phyloP scores from a whole-genome alignment of 2,797 vertebrate species.

The Rhabdophis nuchalis region DNA sequence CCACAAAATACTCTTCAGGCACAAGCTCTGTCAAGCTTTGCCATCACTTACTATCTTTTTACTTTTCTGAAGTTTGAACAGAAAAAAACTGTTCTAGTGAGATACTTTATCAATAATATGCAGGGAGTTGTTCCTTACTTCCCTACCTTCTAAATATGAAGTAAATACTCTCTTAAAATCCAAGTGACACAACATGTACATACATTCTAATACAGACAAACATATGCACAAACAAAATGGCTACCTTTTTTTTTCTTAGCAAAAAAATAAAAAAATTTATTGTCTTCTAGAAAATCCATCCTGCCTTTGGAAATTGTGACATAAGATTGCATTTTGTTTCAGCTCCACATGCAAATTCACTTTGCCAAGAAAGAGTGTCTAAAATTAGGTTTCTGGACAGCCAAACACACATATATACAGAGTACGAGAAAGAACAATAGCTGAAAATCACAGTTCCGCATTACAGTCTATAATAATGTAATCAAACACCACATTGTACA shows the following conservation, averaged over 20 bases:
- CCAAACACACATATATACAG: constrained; percentile 71
- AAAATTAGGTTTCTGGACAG: constrained; percentile 67
- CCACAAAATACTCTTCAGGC: neutral
- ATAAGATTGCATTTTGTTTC: constrained; percentile 63
- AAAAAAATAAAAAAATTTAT: constrained; percentile 74
- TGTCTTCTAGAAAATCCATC: constrained; percentile 66
- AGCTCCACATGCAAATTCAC: constrained; percentile 70
- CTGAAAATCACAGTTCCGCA: constrained; percentile 66
- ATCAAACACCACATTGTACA: constrained; percentile 68
- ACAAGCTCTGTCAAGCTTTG: neutral
- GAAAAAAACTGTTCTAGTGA: neutral
- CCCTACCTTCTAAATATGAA: neutral
- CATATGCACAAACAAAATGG: constrained; percentile 30
- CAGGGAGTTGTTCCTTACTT: neutral
- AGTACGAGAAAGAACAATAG: constrained; percentile 69
- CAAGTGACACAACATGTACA: constrained; percentile 11
- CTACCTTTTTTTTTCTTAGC: constrained; percentile 61
- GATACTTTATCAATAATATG: neutral
- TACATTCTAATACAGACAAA: constrained; percentile 19
- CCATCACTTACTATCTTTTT: neutral
- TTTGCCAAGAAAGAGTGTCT: constrained; percentile 69
- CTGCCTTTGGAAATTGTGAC: constrained; percentile 68
- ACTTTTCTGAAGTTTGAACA: neutral
- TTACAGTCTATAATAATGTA: constrained; percentile 66
- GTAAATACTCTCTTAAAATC: neutral